Base-by-base conservation (phyloP, 2,113 vertebrate species). In the Tychaedon coryphoeus region DNA sequence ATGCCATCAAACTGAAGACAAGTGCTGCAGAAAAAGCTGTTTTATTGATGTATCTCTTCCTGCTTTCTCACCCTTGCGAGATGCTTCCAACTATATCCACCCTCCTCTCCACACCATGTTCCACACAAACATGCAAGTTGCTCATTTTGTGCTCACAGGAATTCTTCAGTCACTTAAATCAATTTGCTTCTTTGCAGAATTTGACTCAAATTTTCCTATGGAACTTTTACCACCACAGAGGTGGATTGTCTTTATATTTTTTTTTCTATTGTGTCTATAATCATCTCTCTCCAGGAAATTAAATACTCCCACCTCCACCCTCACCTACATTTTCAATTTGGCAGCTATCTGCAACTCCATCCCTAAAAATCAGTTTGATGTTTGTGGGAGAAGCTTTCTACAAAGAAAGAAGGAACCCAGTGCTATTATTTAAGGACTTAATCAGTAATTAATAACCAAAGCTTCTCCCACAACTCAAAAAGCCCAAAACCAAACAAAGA, bases 371-470 rank as follows among this genome's bases (percentile, higher is more conserved):
- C 75, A 86, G 64, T 90, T 79, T 80, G 64, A 87, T 76, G 43
- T 67, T 70, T 80, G 92, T 74, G 51, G 36, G 65, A 76, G 67
- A 86, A 80, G 72, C 29, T 80, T 69, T 82, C 82, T 51, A 38
- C 31, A 81, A 80, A 90, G 87, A 43, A 85, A 90, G 22, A 58
- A 73, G 26, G 31, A 81, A 80, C 79, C 33, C 40, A 83, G 28
- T 50, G 42, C 53, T 77, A 18, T 79, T 91, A 91, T 86, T 92
- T 82, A 93, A 83, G 76, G 10, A 56, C 64, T 45, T 86, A 88
- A 94, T 80, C 65, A 84, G 79, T 54, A 83, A 95, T 92, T 89
- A 92, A 93, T 80, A 94, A 82, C 23, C 48, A 94, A 79, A 83
- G 45, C 50, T 58, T 57, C 66, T 85, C 31, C 54, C 62, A 48